Percentiles rank a stretch among this genome's conserved stretches.
Conservation (phyloP, 2,888 invertebrate species). For the Taenaris catops region DNA sequence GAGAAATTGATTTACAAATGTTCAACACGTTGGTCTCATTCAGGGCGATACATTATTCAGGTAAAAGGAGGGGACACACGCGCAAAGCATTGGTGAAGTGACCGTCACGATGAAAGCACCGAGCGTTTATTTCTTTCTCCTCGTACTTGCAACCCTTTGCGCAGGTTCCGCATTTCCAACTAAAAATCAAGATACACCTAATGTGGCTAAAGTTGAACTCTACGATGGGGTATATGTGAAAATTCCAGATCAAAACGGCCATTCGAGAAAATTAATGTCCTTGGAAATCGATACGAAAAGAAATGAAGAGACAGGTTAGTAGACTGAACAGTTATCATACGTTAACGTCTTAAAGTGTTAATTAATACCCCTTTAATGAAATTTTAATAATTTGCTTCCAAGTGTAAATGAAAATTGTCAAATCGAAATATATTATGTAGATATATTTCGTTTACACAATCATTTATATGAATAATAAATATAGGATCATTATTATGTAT, state of each 20-base stretch:
- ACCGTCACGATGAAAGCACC: slow-evolving; percentile 54
- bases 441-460: no score
- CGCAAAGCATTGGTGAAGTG: slow-evolving; percentile 35
- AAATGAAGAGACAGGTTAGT: slow-evolving; percentile 46
- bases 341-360: no score
- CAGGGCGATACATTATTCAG: slow-evolving; percentile 17
- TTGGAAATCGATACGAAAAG: slow-evolving; percentile 48
- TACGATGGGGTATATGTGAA: slow-evolving; percentile 53
- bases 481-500: no score
- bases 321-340: no score
- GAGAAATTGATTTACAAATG: slow-evolving; percentile 14
- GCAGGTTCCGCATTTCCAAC: slow-evolving; percentile 24
- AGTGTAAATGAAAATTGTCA: no score
- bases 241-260: slow-evolving; percentile 42
- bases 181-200: slow-evolving; percentile 4
- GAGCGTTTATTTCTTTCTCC: slow-evolving; percentile 27
- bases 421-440: no score
- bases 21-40: slow-evolving; percentile 14
- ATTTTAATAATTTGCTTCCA: no score
- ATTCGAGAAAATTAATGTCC: slow-evolving; percentile 44
- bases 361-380: no score
- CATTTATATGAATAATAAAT: no score
- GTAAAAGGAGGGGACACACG: slow-evolving; percentile 31
- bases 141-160: slow-evolving; percentile 28
- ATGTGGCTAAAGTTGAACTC: slow-evolving; percentile 42